Evolutionary conservation across 1,140 invertebrate genomes (phyloP).

Genomic region (Brachionus rubens): DNA sequence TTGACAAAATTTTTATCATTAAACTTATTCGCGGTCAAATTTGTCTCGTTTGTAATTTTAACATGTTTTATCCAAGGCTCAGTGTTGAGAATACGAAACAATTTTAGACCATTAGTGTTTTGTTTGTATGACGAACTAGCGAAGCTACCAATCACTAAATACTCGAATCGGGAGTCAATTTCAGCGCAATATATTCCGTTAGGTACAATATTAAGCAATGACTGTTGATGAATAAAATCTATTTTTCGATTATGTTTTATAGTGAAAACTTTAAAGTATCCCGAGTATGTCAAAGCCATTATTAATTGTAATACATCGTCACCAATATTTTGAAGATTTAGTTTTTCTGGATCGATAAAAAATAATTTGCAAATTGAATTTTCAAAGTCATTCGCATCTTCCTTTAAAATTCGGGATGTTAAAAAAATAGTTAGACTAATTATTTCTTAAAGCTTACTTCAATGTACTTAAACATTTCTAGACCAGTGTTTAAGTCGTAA

Average conservation of each 20-base stretch:
- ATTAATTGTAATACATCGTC: constrained; percentile 12
- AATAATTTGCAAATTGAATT: constrained; percentile 2
- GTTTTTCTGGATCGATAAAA: neutral
- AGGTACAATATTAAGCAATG: constrained; percentile 13
- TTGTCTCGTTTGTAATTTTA: neutral
- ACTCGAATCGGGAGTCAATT: constrained; percentile 22
- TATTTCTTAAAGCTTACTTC: constrained; percentile 18
- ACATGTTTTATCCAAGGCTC: constrained; percentile 42
- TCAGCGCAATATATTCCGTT: constrained; percentile 41
- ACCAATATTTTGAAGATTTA: neutral
- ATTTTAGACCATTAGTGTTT: constrained; percentile 10
- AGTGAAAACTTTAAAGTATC: constrained; percentile 8
- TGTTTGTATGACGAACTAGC: neutral
- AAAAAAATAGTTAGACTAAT: no score
- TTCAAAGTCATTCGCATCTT: neutral
- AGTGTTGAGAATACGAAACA: constrained; percentile 8
- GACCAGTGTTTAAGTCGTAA: neutral
- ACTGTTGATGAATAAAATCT: neutral
- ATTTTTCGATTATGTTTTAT: neutral
- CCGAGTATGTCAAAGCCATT: constrained; percentile 32
- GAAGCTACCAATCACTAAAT: constrained; percentile 40
- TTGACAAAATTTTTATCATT: constrained; percentile 28
- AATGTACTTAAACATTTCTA: neutral
- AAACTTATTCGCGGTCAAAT: neutral
- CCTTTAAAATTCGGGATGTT: neutral